Percentiles rank a stretch among this genome's conserved stretches.
Conservation (phyloP, 2,113 vertebrate genomes). For the Chloebia gouldiae region DNA sequence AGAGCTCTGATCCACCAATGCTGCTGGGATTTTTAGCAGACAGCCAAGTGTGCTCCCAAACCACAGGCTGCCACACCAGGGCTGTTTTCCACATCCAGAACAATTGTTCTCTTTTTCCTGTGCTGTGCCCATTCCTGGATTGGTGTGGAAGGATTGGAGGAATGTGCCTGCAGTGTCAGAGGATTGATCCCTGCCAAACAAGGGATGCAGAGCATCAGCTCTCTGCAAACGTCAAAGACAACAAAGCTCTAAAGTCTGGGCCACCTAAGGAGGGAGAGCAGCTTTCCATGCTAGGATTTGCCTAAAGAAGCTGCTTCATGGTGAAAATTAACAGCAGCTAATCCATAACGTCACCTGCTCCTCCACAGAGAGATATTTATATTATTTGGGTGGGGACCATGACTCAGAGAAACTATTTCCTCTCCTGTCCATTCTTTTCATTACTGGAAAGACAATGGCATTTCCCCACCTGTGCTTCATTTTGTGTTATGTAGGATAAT, state of each 20-base stretch:
- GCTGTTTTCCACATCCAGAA: background rate
- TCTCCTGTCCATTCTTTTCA: background rate
- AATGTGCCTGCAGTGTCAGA: background rate
- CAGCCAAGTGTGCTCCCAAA: fast-evolving
- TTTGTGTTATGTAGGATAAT: constrained; percentile 24
- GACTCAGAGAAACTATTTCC: constrained; percentile 55
- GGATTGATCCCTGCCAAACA: too few relatives aligned
- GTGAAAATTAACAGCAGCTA: background rate
- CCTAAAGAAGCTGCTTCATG: background rate
- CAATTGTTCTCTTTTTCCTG: background rate
- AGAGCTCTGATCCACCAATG: fast-evolving
- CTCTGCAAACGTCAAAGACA: background rate
- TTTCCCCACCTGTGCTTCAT: background rate
- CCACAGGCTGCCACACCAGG: background rate
- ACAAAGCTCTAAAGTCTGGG: background rate
- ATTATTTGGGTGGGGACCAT: constrained; percentile 18
- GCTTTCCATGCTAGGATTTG: background rate
- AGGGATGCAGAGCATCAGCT: background rate
- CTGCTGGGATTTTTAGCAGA: background rate
- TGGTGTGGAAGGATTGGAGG: fast-evolving
- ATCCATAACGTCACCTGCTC: background rate
- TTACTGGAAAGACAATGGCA: background rate
- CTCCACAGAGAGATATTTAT: background rate
- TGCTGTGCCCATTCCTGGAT: background rate
- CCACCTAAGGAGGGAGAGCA: background rate